Base-by-base conservation (phyloP, 2,797 vertebrate species). In the Myotis pilosus region DNA sequence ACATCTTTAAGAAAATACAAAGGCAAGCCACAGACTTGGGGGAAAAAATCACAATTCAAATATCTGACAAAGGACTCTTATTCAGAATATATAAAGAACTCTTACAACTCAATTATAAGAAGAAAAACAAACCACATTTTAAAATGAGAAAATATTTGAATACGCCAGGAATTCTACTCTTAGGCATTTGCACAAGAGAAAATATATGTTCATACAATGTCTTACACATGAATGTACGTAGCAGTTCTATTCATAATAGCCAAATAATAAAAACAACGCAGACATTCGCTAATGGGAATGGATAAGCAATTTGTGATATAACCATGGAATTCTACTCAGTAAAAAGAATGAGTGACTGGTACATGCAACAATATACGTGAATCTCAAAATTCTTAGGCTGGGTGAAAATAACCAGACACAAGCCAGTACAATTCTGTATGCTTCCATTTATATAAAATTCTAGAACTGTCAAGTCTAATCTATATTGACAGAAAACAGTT, bases 301-400 rank as follows among this genome's bases (percentile, higher is more conserved):
- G 38, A 86, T 53, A 83, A 95, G 23, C 36, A 83, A 92, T 90
- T 20, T 89, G 49, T 81, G 55, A 68, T 68, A 55, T 82, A 89
- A 49, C 41, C 8, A 4, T 41, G 49, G 33, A 90, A 68, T 91
- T 88, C 13, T 91, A 74, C 33, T 86, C 47, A 87, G 81, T 64
- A 87, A 85, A 90, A 96, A 85, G 4, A 53, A 92, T 78, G 62
- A 91, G 69, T 22, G 71, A 71, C 28, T 85, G 51, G 84, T 47
- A 55, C 8, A 64, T 44, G 30, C 13, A 83, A 74, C 12, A 92
- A 19, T 23, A 75, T 53, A 94, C 20, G 36, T 75, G 44, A 94
- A 85, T 86, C 85, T 94, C 71, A 90, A 95, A 96, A 81, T 74
- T 81, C 85, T 85, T 85, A 78, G 72, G 47, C 69, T n/a, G 10